Evolutionary conservation across 92 coral and sea anemone species (phyloP), one percentile per base, ranked within the genome.

Genomic region (Zoanthus sociatus): DNA sequence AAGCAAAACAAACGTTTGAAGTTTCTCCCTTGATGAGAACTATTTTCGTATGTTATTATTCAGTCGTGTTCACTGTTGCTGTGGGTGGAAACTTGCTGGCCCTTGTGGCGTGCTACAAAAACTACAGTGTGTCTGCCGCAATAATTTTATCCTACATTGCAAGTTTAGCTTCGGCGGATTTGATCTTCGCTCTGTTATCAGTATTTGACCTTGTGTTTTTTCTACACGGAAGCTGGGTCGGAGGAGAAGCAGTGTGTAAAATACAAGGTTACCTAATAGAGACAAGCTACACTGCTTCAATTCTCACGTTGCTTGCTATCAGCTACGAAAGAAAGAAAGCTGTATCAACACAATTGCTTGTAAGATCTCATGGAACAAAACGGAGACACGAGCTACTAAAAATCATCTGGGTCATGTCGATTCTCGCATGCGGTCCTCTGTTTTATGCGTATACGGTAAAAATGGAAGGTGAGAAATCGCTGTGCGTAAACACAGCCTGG

Each of bases 211-310:
- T 94, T 21, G 84, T 92, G 26, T 95, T 88, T 53, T 93, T 93
- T 46, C 73, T 93, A n/a, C 68, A 79, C 18, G 89, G 93, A 45
- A 79, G 87, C 46, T 94, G 98, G 98, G 88, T 91, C 16, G 95
- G 92, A 10, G 98, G 98, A 0, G 75, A 82, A 44, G 75, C 90
- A 17, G 45, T 91, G 15, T 94, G 98, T 75, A 92, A 92, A 71
- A 48, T 88, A 44, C 98, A 94, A 76, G 91, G 98, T 46, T 94
- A 91, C 61, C 92, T 94, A 26, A 94, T 94, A 55, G 98, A 94
- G 33, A 87, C 87, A 11, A 87, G 94, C 73, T 94, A 94, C 79
- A 93, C 98, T 3, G 96, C 95, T 10, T 93, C 96, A 0, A 88
- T 94, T 55, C 70, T 94, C 32, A 94, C 98, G 3, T 84, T 94